phyloP scores from a whole-genome alignment of 2,113 vertebrate genomes.

The Balaeniceps rex region DNA sequence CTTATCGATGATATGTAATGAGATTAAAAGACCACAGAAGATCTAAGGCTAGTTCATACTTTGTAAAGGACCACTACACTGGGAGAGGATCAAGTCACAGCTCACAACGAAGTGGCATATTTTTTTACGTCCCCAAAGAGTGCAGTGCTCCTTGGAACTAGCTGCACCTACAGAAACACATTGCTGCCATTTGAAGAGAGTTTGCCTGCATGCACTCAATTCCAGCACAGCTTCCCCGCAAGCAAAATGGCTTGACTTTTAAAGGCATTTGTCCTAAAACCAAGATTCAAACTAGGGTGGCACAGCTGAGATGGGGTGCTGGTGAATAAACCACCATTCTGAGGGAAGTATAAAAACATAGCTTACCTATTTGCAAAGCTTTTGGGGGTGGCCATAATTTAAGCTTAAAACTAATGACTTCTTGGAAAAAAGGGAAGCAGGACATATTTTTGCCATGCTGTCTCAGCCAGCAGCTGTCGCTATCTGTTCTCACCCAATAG shows the following conservation, averaged over 20 bases:
- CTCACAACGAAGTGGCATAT: neutral
- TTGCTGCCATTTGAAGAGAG: neutral
- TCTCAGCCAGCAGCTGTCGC: fast-evolving
- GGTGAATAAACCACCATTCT: neutral
- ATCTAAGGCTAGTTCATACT: neutral
- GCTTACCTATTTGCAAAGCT: fast-evolving
- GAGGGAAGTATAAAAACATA: neutral
- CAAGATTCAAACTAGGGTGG: fast-evolving
- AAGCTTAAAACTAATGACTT: neutral
- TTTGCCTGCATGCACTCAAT: neutral
- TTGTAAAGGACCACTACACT: neutral
- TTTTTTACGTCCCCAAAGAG: neutral
- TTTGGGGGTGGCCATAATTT: neutral
- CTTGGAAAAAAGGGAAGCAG: neutral
- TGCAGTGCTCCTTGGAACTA: fast-evolving
- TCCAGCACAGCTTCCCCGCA: neutral
- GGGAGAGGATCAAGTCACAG: neutral
- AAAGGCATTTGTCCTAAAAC: neutral
- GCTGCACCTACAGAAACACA: neutral
- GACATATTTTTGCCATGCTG: fast-evolving
- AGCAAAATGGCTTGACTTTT: neutral
- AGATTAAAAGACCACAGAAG: neutral
- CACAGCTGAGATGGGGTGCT: fast-evolving
- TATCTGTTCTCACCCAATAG: fast-evolving
- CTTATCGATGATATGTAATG: fast-evolving